Conservation (phyloP, 2,113 vertebrate species). For the Ceyx melanurus region DNA sequence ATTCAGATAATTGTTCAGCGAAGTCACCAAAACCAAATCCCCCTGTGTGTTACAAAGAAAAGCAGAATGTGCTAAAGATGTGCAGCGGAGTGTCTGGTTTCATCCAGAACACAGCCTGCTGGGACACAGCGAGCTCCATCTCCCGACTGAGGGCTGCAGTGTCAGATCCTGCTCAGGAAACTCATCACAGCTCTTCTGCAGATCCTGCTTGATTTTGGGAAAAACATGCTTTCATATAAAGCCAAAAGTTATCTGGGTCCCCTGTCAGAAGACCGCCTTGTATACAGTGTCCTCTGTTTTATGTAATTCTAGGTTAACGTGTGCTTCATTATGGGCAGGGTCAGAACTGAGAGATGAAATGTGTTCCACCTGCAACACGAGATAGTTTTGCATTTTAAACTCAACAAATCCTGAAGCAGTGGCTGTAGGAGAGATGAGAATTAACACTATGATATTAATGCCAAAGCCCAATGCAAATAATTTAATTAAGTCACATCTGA, state of each 20-base stretch:
- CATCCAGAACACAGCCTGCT: background rate
- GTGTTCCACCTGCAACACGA: background rate
- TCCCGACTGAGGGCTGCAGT: background rate
- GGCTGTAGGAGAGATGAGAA: background rate
- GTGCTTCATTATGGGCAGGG: background rate
- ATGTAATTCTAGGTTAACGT: accelerated
- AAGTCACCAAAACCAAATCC: background rate
- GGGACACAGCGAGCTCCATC: background rate
- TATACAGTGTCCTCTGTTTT: background rate
- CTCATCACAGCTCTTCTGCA: background rate
- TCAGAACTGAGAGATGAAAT: background rate
- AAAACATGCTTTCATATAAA: background rate
- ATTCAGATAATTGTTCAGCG: background rate
- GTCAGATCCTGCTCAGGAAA: background rate
- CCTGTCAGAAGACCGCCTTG: background rate
- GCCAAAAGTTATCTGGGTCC: background rate
- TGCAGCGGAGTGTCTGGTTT: slow-evolving; percentile 20
- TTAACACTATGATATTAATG: background rate
- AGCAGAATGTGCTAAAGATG: slow-evolving; percentile 29
- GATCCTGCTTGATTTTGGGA: background rate
- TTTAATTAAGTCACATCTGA: background rate
- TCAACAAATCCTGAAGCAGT: background rate
- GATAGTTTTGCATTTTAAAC: background rate
- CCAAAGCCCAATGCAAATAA: background rate
- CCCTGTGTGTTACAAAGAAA: background rate